phyloP scores from a whole-genome alignment of 1,140 invertebrate genomes.

The Anastrepha obliqua region DNA sequence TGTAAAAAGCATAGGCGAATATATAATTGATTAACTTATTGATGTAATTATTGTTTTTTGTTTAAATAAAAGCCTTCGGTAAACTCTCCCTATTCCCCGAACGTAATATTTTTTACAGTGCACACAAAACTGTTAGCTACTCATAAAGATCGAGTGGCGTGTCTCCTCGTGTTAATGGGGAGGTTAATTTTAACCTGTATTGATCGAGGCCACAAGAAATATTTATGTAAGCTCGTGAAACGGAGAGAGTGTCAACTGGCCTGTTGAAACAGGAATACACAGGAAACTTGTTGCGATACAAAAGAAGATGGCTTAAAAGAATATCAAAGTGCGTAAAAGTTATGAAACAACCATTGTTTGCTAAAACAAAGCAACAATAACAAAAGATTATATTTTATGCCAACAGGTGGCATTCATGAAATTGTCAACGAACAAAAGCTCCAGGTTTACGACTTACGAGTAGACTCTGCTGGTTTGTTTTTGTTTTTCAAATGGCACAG shows the following conservation, averaged over 20 bases:
- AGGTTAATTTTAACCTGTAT: not conserved
- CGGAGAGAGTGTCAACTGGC: not conserved
- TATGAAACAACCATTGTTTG: not conserved
- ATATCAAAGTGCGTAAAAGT: too few relatives aligned
- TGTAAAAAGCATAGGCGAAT: too few relatives aligned
- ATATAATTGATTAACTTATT: too few relatives aligned
- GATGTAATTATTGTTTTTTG: too few relatives aligned
- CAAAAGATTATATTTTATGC: not conserved
- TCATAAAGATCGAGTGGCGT: not conserved
- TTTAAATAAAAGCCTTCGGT: too few relatives aligned
- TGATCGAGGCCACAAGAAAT: not conserved
- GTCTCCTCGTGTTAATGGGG: not conserved
- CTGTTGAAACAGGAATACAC: not conserved
- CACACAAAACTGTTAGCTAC: not conserved
- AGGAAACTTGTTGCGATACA: not conserved
- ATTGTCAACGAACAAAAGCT: not conserved
- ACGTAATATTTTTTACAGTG: not conserved
- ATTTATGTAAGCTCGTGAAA: not conserved
- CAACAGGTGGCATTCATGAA: constrained; percentile 28
- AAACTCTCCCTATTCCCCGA: too few relatives aligned
- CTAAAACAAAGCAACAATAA: not conserved
- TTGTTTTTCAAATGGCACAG: too few relatives aligned
- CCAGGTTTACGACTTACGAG: not conserved
- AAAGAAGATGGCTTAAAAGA: not conserved
- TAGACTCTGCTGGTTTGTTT: too few relatives aligned